Percentiles rank a stretch among this genome's conserved stretches.
These are phyloP conservation scores for Ips typographus DNA, from an alignment of 1,140 invertebrate genomes.

Conservation along the genomic window DNA sequence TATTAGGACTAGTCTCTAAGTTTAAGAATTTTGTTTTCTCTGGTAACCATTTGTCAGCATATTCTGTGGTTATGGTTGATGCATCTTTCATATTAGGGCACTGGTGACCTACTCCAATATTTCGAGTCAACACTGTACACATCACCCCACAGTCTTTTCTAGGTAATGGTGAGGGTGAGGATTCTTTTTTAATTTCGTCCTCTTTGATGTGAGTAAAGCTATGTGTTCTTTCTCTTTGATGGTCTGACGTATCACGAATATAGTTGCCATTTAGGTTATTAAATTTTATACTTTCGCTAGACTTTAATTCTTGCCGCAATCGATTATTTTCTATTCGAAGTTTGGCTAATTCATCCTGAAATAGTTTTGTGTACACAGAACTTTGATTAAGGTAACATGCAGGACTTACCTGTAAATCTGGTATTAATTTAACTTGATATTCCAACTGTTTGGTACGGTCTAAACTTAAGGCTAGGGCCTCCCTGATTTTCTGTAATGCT, in stretches of 20 bases:
- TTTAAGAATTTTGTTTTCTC: constrained; percentile 48
- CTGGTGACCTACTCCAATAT: constrained; percentile 63
- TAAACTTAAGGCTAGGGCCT: constrained; percentile 77
- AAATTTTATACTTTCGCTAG: constrained; percentile 49
- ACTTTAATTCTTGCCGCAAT: constrained; percentile 61
- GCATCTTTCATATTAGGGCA: constrained; percentile 50
- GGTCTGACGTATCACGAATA: constrained; percentile 12
- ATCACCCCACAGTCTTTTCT: constrained; percentile 67
- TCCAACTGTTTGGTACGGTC: constrained; percentile 78
- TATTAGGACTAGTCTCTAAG: constrained; percentile 40
- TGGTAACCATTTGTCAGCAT: constrained; percentile 47
- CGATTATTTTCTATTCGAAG: constrained; percentile 75
- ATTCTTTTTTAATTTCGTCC: constrained; percentile 35
- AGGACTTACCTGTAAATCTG: constrained; percentile 69
- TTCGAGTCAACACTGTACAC: constrained; percentile 65
- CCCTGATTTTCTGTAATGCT: constrained; percentile 61
- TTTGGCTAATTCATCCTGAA: constrained; percentile 61
- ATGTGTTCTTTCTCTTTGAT: constrained; percentile 40
- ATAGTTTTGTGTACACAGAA: background rate
- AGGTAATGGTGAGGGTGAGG: constrained; percentile 39
- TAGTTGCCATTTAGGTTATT: constrained; percentile 53
- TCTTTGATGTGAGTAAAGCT: constrained; percentile 41
- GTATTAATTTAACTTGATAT: constrained; percentile 81
- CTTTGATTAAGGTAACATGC: too few relatives aligned
- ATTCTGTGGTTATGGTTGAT: constrained; percentile 46